Evolutionary conservation across 2,888 invertebrate species (phyloP), one percentile per base, ranked within the genome.

Genomic region (Drosophila anceps): DNA sequence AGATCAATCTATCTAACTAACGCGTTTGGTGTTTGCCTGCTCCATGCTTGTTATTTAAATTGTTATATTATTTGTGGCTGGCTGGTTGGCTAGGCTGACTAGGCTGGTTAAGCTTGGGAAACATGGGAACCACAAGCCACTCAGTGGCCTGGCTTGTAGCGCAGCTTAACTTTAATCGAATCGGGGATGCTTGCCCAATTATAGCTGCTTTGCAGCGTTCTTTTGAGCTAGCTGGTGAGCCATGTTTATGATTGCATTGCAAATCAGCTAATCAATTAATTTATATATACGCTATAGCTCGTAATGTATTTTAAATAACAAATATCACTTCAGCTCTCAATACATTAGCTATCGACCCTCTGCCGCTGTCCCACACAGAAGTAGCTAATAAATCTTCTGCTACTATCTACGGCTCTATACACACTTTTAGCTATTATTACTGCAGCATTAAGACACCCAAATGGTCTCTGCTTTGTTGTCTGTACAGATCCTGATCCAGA

Each of bases 1-100:
- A 89, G 89, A 86, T 86, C 89, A 86, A 86, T 89, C 85, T 88
- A 86, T 86, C 89, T 86, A 89, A 89, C 85, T 86, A 86, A 86
- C 85, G 86, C 88, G 88, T 82, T 87, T 86, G 89, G 86, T 86
- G 86, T 86, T 88, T 87, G 89, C 81, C 80, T 78, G 82, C 61
- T 72, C 70, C 74, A 77, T 82, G 88, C 84, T 88, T 86, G 86
- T 89, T 89, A 86, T 86, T 86, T 84, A 86, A 86, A 87, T 89
- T 87, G 86, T 88, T 87, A 83, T 87, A 88, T 89, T 89, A 85
- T 87, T 89, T 88, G 83, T 83, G 86, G 86, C 84, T 69, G 59
- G 74, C 43, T 44, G 35, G 70, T 65, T 59, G 18, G n/a, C n/a
- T n/a, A n/a, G 46, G 68, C 68, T 53, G n/a, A n/a, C n/a, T n/a